Conservation (phyloP, 2,797 vertebrate genomes). For the Coilia nasus region DNA sequence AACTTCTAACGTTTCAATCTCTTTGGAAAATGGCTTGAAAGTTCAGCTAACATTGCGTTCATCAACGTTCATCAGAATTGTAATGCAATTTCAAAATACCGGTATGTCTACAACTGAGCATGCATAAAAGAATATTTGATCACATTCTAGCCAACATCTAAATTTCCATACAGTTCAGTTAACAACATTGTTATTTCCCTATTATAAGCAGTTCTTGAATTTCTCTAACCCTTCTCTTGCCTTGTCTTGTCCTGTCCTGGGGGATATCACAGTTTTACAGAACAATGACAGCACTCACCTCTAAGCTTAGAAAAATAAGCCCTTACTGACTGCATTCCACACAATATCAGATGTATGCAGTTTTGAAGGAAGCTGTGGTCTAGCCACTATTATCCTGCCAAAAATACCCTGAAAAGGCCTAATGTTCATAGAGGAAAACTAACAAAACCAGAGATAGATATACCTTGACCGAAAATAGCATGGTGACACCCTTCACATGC, state of each 20-base stretch:
- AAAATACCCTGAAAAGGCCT: conserved; percentile 13
- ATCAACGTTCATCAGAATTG: not conserved
- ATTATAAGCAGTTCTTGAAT: conserved; percentile 11
- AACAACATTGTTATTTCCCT: conserved; percentile 8
- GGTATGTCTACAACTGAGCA: not conserved
- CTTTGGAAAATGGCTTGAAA: conserved; percentile 41
- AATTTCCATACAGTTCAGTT: not conserved
- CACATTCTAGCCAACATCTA: not conserved
- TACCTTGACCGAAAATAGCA: conserved; percentile 15
- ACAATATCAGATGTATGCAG: conserved; percentile 25
- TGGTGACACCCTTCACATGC: not conserved
- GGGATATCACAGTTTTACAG: not conserved
- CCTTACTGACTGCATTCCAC: conserved; percentile 7
- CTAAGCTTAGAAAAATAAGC: not conserved
- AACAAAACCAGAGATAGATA: conserved; percentile 1
- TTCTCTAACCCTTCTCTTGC: not conserved
- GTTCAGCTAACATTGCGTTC: not conserved
- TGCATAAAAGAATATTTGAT: not conserved
- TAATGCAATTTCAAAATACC: not conserved
- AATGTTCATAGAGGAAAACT: conserved; percentile 1
- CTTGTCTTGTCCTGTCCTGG: conserved; percentile 18
- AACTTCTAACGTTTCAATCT: conserved; percentile 47
- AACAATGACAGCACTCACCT: conserved; percentile 22
- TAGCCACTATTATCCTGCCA: conserved; percentile 10
- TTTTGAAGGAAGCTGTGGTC: conserved; percentile 25